Evolutionary conservation across 2,888 invertebrate species (phyloP), one percentile per base, ranked within the genome.

Genomic region (Stenichneumon culpator): DNA sequence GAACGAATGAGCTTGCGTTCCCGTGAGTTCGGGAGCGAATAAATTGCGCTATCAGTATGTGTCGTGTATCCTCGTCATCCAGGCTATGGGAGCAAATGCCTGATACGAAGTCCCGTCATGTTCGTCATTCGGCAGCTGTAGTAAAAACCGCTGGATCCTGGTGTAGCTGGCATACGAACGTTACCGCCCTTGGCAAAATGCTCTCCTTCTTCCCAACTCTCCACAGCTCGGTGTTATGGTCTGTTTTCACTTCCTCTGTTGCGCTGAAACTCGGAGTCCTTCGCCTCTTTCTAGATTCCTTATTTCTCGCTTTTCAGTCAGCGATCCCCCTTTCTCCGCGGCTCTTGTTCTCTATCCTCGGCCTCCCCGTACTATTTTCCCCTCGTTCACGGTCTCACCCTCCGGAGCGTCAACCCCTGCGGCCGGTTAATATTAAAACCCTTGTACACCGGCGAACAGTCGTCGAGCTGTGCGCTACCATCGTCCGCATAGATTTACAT

Each of bases 371-470:
- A 57, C 57, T 44, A 67, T 80, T 72, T 70, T 50, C 47, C 44
- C 57, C 60, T 50, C 68, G 54, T 68, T 60, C 57, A 52, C 54
- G 72, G n/a, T 72, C 75, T 70, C 65, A 14, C 70, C 54, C 16
- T 50, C n/a, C 11, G 11, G 70, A 67, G 67, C 67, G 70, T 44
- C 67, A 80, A 67, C 85, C 88, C 87, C 86, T 86, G 83, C 81
- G 84, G 75, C 84, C 85, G 89, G 89, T 91, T 92, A 92, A 91
- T 91, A 92, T 92, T 91, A 92, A 92, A 92, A 88, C 88, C 91
- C 89, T 88, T 89, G 90, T 90, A 89, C 87, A 86, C 88, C 82
- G 84, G 83, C 75, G 86, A 25, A 78, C 22, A 60, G 28, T 50
- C 73, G 60, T 54, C 52, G 52, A 67, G 67, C 72, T 70, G 85